Evolutionary conservation across 2,797 vertebrate species (phyloP).

Genomic region (Chaetophractus vellerosus): DNA sequence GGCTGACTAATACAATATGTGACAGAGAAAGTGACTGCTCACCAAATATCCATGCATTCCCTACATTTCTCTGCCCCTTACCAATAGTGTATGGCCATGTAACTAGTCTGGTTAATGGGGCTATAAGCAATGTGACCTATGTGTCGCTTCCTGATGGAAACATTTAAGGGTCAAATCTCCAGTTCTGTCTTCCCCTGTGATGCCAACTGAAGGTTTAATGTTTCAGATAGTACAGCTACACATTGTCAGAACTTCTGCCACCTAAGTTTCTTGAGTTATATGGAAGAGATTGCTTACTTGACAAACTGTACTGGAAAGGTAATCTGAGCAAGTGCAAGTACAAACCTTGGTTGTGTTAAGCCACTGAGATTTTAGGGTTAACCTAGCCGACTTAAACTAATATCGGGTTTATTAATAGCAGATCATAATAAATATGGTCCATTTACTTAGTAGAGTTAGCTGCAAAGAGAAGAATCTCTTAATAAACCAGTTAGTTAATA

Average conservation of each 20-base stretch:
- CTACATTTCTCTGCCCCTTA: neutral
- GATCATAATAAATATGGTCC: slow-evolving; percentile 6
- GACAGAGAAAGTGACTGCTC: slow-evolving; percentile 42
- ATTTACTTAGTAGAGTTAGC: slow-evolving; percentile 3
- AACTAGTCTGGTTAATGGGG: slow-evolving; percentile 4
- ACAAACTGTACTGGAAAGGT: slow-evolving; percentile 31
- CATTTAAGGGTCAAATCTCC: neutral
- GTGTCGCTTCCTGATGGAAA: slow-evolving; percentile 31
- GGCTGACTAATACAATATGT: neutral
- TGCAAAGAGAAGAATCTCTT: slow-evolving; percentile 45
- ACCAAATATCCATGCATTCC: slow-evolving; percentile 28
- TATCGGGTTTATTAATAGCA: slow-evolving; percentile 23
- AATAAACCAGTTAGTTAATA: slow-evolving; percentile 3
- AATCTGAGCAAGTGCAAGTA: neutral
- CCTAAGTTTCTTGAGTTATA: neutral
- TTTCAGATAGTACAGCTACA: neutral
- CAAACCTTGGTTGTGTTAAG: slow-evolving; percentile 18
- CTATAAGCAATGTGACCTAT: slow-evolving; percentile 14
- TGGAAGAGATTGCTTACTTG: neutral
- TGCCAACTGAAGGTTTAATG: neutral
- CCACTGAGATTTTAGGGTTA: slow-evolving; percentile 16
- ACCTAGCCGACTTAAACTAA: neutral
- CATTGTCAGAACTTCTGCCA: neutral
- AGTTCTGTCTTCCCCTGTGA: slow-evolving; percentile 1
- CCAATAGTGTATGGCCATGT: neutral